Base-by-base conservation (phyloP, 2,797 vertebrate species). In the Glossophaga mutica region DNA sequence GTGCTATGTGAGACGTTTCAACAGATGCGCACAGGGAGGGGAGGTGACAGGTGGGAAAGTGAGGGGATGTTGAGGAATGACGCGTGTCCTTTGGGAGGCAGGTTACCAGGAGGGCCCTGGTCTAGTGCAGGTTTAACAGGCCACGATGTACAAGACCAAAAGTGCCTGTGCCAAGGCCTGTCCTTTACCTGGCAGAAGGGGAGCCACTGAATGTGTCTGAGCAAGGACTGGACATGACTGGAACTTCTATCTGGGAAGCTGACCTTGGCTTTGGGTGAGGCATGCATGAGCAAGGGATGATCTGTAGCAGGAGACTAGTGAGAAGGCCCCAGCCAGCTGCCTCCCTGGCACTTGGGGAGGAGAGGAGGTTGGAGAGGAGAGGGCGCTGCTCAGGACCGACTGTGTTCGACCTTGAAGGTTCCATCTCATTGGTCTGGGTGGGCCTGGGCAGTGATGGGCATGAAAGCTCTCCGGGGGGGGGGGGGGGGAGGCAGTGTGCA, bases 211-310 rank as follows among this genome's bases (percentile, higher is more conserved):
- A 7, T 39, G 14, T 46, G 6, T 94, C 34, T 57, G 57, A 91
- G 88, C 22, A 62, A 71, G 37, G 22, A 11, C 55, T 15, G 32
- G 39, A n/a, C 59, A 2, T 15, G 57, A 6, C 44, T 48, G 73
- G 79, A 22, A 46, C 22, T 48, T 82, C 32, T 39, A 32, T 65
- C 24, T 65, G 6, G 48, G 52, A 65, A 73, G 88, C 42, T 44
- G 46, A n/a, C 34, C 42, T n/a, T 86, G 70, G 88, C 48, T 76
- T 55, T 90, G 65, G 39, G 50, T 4, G 29, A 65, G 44, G 37
- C 0, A 0, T 73, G 34, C 4, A 6, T 37, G 10, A 26, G 46
- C 19, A 9, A 16, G 4, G 65, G 52, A 71, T 24, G 59, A 26
- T 48, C 39, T 59, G 34, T 39, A 62, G 26, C 70, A 55, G n/a